A percentile compares a stretch with the other conserved stretches of the same genome.
Conservation (phyloP, 92 coral and sea anemone genomes). For the Epizoanthus illoricatus region DNA sequence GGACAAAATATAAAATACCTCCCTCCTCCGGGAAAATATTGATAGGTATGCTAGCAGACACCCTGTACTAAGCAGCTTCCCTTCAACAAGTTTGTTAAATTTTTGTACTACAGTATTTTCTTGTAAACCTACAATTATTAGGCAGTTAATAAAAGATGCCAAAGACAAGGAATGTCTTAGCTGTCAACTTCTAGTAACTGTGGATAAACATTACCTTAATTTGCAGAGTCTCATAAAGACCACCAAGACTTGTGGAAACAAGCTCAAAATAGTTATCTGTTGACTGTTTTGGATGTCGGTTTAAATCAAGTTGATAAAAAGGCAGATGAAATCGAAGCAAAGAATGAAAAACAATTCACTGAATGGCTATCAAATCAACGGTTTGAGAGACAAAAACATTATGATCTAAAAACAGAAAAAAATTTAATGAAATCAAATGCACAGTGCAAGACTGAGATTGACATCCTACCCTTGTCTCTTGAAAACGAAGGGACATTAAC, state of each 20-base stretch:
- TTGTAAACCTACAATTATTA: no score
- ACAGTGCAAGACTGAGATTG: constrained; percentile 10
- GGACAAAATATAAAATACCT: no score
- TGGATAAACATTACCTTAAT: no score
- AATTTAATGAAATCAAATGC: not conserved
- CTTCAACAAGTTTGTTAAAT: no score
- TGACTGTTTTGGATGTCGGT: constrained; percentile 29
- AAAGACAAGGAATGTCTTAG: no score
- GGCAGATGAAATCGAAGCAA: constrained; percentile 7
- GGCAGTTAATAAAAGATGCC: no score
- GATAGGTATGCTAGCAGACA: no score
- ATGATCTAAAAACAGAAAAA: not conserved
- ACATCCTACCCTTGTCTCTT: constrained; percentile 24
- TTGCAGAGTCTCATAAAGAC: not conserved
- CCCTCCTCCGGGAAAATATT: no score
- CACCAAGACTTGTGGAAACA: constrained; percentile 41
- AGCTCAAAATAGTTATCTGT: constrained; percentile 19
- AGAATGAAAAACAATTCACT: not conserved
- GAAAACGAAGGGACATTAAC: constrained; percentile 32
- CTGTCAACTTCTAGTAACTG: no score
- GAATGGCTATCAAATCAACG: not conserved
- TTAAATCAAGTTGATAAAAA: constrained; percentile 34
- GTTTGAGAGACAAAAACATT: not conserved
- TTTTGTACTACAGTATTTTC: no score
- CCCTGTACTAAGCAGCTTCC: no score